Evolutionary conservation across 2,888 invertebrate genomes (phyloP).

Genomic region (Drosophila lutescens): DNA sequence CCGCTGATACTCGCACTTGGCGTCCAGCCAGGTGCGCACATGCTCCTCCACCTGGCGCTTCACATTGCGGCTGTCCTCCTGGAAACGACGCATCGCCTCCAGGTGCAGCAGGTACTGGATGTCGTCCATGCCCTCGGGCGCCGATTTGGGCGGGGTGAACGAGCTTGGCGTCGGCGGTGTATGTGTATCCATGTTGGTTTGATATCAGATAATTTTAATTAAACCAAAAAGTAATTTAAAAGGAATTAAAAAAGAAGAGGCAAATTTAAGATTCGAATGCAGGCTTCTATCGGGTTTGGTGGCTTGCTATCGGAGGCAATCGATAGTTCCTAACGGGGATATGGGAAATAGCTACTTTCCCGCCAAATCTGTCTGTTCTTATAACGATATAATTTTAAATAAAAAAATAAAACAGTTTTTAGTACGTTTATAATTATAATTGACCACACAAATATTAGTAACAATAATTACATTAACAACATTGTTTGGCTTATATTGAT

Average conservation of each 20-base stretch:
- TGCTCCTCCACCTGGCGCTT: conserved; percentile 77
- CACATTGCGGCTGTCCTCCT: conserved; percentile 65
- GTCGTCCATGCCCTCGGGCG: conserved; percentile 56
- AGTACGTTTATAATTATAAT: too few species aligned
- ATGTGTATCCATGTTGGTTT: conserved; percentile 36
- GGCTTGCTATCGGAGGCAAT: not conserved
- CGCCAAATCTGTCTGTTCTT: not conserved
- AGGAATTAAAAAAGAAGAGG: not conserved
- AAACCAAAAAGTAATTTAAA: too few species aligned
- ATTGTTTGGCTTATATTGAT: too few species aligned
- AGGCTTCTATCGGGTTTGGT: not conserved
- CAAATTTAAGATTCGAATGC: conserved; percentile 3
- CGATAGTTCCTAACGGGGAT: not conserved
- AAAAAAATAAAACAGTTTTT: too few species aligned
- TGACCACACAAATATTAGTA: too few species aligned
- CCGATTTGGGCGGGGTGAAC: not conserved
- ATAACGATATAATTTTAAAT: not conserved
- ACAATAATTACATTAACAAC: too few species aligned
- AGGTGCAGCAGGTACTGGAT: conserved; percentile 74
- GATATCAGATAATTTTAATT: not conserved
- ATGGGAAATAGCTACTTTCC: not conserved
- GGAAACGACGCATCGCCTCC: conserved; percentile 74
- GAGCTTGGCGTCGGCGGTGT: not conserved
- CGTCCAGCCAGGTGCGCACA: conserved; percentile 60
- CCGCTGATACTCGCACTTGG: conserved; percentile 66